A percentile compares a stretch with the other conserved stretches of the same genome.
Evolutionary conservation across 2,888 invertebrate species (phyloP).

Genomic region (Mythimna impura): DNA sequence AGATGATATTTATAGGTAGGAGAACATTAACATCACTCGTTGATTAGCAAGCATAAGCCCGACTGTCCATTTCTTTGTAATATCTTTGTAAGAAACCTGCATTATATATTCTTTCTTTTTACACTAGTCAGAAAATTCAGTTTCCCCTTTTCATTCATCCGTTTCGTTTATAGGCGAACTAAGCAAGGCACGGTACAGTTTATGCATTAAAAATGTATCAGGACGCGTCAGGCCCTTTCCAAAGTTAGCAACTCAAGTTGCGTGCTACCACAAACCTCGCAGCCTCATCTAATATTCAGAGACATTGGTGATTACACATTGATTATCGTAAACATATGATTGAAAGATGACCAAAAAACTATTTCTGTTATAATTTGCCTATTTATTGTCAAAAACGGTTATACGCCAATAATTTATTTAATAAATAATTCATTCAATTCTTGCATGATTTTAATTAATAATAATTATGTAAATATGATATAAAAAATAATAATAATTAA

Average conservation of each 20-base stretch:
- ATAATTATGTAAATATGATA: too few relatives aligned
- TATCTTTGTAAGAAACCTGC: too few relatives aligned
- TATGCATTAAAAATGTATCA: constrained; percentile 74
- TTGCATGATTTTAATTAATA: too few relatives aligned
- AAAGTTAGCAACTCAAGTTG: constrained; percentile 69
- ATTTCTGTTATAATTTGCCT: neutral
- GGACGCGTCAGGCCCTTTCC: constrained; percentile 59
- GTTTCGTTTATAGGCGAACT: constrained; percentile 43
- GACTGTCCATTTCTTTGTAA: neutral
- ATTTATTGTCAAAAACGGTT: neutral
- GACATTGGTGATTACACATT: constrained; percentile 69
- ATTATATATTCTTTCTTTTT: neutral
- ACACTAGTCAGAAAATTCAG: neutral
- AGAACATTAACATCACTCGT: neutral
- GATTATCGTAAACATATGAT: constrained; percentile 29
- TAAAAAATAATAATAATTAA: too few relatives aligned
- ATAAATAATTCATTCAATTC: too few relatives aligned
- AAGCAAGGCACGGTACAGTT: constrained; percentile 60
- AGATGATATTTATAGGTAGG: neutral
- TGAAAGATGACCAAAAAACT: constrained; percentile 12
- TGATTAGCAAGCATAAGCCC: neutral
- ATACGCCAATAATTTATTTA: too few relatives aligned
- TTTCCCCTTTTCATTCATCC: constrained; percentile 26
- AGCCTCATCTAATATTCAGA: constrained; percentile 73
- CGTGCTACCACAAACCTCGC: constrained; percentile 67